Percentiles rank a stretch among this genome's conserved stretches.
Conservation (phyloP, 2,113 vertebrate species). For the Dicrurus megarhynchus region DNA sequence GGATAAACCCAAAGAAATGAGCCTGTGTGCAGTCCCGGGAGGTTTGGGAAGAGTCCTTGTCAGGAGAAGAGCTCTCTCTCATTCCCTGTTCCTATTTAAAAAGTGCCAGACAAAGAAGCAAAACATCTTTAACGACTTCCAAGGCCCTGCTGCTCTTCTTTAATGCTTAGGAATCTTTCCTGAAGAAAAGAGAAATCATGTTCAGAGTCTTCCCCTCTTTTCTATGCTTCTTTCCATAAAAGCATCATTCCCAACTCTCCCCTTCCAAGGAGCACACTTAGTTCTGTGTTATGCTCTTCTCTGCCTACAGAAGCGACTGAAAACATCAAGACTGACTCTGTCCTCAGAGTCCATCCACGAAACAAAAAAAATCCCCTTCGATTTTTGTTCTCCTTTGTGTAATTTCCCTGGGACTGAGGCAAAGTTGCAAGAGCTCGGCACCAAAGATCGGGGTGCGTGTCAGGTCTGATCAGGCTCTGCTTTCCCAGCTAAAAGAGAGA, state of each 20-base stretch:
- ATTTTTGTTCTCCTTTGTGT: not conserved
- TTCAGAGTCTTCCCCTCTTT: not conserved
- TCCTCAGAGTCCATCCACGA: not conserved
- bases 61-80: not conserved
- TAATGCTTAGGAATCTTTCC: not conserved
- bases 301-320: not conserved
- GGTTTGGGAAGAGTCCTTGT: not conserved
- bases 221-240: not conserved
- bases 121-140: not conserved
- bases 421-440: not conserved
- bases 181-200: not conserved
- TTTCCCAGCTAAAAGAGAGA: not conserved
- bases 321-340: not conserved
- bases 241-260: not conserved
- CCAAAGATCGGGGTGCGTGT: accelerated
- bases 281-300: not conserved
- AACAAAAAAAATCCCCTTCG: not conserved
- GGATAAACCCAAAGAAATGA: not conserved
- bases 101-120: not conserved
- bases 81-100: not conserved
- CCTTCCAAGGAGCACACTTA: not conserved
- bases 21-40: not conserved
- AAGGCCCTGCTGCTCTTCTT: not conserved
- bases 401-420: not conserved
- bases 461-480: not conserved